Evolutionary conservation across 2,797 vertebrate species (phyloP).

Genomic region (Melanotaenia boesemani): DNA sequence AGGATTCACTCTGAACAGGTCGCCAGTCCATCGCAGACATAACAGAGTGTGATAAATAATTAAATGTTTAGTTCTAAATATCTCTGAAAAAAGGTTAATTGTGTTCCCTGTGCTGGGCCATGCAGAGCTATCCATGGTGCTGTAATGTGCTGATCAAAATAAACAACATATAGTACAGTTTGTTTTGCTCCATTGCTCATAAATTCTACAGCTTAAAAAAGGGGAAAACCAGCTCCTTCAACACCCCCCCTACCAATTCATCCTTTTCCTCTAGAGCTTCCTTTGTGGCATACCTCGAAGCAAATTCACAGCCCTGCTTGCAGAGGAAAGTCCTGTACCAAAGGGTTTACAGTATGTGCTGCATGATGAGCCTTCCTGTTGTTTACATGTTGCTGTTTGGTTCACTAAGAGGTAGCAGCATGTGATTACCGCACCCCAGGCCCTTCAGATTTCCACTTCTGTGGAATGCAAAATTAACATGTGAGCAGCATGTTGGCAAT

Average conservation of each 20-base stretch:
- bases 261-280: slow-evolving; percentile 9
- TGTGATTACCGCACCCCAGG: slow-evolving; percentile 39
- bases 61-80: slow-evolving; percentile 17
- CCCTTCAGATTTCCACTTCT: slow-evolving; percentile 42
- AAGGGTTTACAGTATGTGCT: slow-evolving; percentile 10
- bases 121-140: slow-evolving; percentile 53
- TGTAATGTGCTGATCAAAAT: slow-evolving; percentile 38
- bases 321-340: slow-evolving; percentile 19
- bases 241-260: background rate
- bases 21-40: background rate
- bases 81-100: slow-evolving; percentile 5
- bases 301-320: slow-evolving; percentile 20
- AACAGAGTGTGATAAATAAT: background rate
- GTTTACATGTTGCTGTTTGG: slow-evolving; percentile 56
- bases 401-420: slow-evolving; percentile 35
- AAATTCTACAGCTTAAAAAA: slow-evolving; percentile 33
- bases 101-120: background rate
- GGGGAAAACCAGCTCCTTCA: slow-evolving; percentile 16
- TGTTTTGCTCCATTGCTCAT: slow-evolving; percentile 20
- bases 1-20: background rate
- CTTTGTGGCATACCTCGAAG: slow-evolving; percentile 23
- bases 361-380: slow-evolving; percentile 43
- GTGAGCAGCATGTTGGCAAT: slow-evolving; percentile 17
- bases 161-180: slow-evolving; percentile 28
- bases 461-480: slow-evolving; percentile 48